A percentile compares a stretch with the other conserved stretches of the same genome.
phyloP scores from a whole-genome alignment of 2,113 vertebrate genomes.

The Xiphophorus hellerii region DNA sequence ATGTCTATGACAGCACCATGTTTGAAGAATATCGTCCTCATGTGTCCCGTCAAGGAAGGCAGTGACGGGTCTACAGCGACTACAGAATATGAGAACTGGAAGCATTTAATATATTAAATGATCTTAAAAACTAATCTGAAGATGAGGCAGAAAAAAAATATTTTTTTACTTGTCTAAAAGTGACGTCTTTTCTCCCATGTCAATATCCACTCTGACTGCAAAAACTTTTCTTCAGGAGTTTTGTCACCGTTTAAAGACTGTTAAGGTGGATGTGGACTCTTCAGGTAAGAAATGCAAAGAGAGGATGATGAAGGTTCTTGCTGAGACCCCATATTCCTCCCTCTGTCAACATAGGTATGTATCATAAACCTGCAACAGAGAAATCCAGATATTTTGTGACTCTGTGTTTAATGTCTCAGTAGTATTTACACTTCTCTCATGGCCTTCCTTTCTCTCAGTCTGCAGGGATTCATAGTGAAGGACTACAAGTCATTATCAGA shows the following conservation, averaged over 20 bases:
- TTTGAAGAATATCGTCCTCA: too few relatives aligned
- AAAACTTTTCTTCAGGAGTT: constrained; percentile 70
- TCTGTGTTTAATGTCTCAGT: not conserved
- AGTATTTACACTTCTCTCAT: not conserved
- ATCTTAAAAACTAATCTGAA: too few relatives aligned
- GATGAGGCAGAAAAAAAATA: too few relatives aligned
- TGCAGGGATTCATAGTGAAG: constrained; percentile 45
- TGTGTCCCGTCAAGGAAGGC: too few relatives aligned
- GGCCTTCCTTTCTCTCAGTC: constrained; percentile 22
- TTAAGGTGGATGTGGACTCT: constrained; percentile 92
- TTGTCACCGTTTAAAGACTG: constrained; percentile 87
- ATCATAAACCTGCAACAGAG: not conserved
- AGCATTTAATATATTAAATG: too few relatives aligned
- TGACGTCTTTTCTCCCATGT: not conserved
- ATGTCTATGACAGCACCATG: too few relatives aligned
- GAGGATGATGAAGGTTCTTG: constrained; percentile 91
- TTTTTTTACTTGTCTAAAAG: too few relatives aligned
- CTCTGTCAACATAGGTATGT: constrained; percentile 17
- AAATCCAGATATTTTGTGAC: not conserved
- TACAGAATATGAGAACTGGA: too few relatives aligned
- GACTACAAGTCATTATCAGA: constrained; percentile 31
- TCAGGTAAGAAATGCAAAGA: constrained; percentile 93
- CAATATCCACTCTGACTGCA: not conserved
- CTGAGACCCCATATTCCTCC: constrained; percentile 78
- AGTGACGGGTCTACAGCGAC: too few relatives aligned